phyloP scores from a whole-genome alignment of 2,113 vertebrate genomes.

The Corvus hawaiiensis region DNA sequence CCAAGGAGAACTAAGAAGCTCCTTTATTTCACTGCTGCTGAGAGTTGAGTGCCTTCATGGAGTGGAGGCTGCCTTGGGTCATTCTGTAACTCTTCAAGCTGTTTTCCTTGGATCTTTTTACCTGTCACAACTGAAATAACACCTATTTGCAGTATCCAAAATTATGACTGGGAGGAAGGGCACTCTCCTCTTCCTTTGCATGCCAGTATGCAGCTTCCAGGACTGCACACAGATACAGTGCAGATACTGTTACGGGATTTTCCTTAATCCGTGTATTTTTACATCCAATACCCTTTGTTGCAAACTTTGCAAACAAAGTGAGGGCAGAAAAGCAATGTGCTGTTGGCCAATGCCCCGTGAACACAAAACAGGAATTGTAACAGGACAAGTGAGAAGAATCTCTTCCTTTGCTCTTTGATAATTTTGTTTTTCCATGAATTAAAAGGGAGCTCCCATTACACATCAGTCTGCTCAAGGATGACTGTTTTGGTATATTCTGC shows the following conservation, averaged over 20 bases:
- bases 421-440: not conserved
- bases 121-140: not conserved
- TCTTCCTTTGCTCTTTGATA: not conserved
- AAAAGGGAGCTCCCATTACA: not conserved
- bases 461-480: not conserved
- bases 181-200: not conserved
- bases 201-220: not conserved
- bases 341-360: not conserved
- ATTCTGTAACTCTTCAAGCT: not conserved
- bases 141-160: not conserved
- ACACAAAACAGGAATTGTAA: not conserved
- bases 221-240: not conserved
- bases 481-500: not conserved
- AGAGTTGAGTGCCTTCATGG: not conserved
- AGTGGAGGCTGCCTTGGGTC: not conserved
- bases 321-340: not conserved
- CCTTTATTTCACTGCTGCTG: not conserved
- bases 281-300: not conserved
- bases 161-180: not conserved
- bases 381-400: not conserved
- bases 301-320: not conserved
- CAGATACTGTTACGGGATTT: not conserved
- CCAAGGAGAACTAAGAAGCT: not conserved
- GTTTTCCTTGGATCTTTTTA: not conserved
- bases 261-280: not conserved